A percentile compares a stretch with the other conserved stretches of the same genome.
These are phyloP conservation scores for Calephelis nemesis DNA, from an alignment of 1,140 invertebrate species.

Conservation along the genomic window DNA sequence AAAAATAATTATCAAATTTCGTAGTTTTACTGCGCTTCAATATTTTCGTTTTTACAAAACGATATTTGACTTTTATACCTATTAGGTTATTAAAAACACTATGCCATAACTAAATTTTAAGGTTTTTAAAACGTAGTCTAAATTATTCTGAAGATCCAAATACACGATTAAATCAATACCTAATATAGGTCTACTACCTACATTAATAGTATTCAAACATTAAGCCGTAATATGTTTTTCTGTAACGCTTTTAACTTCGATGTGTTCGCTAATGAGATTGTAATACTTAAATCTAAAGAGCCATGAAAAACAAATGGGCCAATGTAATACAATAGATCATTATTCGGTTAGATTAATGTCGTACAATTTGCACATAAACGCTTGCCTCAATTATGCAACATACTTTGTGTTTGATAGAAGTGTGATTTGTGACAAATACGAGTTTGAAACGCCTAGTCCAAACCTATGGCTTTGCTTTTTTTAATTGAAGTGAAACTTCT, in stretches of 20 bases:
- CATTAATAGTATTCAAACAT: background rate
- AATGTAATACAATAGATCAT: constrained; percentile 15
- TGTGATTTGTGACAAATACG: too few species aligned
- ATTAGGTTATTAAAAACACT: too few species aligned
- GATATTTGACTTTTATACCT: too few species aligned
- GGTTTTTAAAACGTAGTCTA: background rate
- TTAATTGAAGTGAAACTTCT: too few species aligned
- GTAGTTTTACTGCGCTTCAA: too few species aligned
- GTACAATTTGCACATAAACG: constrained; percentile 1
- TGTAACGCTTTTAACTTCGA: background rate
- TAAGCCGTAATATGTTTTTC: background rate
- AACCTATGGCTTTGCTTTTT: too few species aligned
- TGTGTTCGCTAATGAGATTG: background rate
- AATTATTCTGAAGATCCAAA: background rate
- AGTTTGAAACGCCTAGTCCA: too few species aligned
- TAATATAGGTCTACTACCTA: background rate
- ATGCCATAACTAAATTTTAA: too few species aligned
- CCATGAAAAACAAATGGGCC: constrained; percentile 8
- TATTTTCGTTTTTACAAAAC: too few species aligned
- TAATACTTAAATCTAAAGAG: constrained; percentile 13
- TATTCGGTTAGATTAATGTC: constrained; percentile 16
- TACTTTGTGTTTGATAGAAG: background rate
- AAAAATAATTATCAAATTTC: too few species aligned
- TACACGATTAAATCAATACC: background rate
- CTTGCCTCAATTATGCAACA: background rate